Evolutionary conservation across 2,888 invertebrate genomes (phyloP), one percentile per base, ranked within the genome.

Genomic region (Halictus quadricinctus): DNA sequence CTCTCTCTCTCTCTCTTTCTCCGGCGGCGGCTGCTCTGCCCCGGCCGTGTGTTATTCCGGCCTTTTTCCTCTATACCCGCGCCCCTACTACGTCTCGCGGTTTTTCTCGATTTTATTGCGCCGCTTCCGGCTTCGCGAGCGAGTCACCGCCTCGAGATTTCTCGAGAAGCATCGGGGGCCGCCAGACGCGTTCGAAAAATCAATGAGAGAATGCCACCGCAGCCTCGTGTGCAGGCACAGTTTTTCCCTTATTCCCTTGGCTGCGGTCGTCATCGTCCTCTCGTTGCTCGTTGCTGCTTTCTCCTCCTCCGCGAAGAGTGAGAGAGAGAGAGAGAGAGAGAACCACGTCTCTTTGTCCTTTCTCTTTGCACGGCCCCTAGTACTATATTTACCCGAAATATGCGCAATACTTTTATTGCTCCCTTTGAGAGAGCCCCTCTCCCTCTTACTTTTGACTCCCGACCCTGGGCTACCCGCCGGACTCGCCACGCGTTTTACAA

Each of bases 371-470:
- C 88, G 88, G 87, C 89, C 90, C 89, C 89, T 89, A 85, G 80
- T 64, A 89, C 90, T 92, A 91, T 92, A 92, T 92, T 92, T 91
- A 91, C 86, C 83, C 82, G 87, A 88, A 90, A 88, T 88, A 79
- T 81, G 81, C 76, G 77, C 86, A 36, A 77, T 86, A 84, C 64
- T 84, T 76, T 79, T 74, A 73, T 79, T 73, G 54, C 58, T 46
- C 60, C 74, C 58, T 36, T 81, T 79, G 12, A 54, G 29, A 15
- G 29, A 64, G 64, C 6, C 64, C 54, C 76, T 29, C 76, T 41
- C 69, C 70, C 46, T 79, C 25, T 54, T 54, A 54, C 54, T 54
- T 54, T 54, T 54, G 54, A 54, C 54, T 54, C 60, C 29, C 8
- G 3, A 25, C 50, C 58, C 41, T 69, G 64, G 36, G 66, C 21